These are phyloP conservation scores for Ficedula albicollis DNA, from an alignment of 2,797 vertebrate species.

Conservation along the genomic window DNA sequence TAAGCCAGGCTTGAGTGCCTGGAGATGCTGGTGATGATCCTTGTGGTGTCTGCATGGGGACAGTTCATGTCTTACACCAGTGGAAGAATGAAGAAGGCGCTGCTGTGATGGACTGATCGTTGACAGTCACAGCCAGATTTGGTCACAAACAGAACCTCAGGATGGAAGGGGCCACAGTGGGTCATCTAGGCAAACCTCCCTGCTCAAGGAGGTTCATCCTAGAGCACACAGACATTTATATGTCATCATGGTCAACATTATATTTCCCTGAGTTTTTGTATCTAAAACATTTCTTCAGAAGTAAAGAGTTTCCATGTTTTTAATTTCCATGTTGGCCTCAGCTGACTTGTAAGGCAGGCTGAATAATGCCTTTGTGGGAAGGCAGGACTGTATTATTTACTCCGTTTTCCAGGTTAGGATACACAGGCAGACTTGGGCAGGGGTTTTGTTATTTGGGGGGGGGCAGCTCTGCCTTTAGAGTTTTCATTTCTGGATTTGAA, in stretches of 20 bases:
- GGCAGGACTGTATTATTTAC: neutral
- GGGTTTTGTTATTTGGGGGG: neutral
- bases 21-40: neutral
- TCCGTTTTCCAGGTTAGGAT: neutral
- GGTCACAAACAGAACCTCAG: neutral
- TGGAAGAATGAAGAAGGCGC: neutral
- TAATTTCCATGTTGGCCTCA: neutral
- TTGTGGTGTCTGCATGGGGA: accelerated
- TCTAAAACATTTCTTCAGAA: neutral
- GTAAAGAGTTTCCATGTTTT: neutral
- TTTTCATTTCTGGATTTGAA: neutral
- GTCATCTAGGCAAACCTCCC: neutral
- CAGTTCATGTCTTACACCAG: accelerated
- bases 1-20: neutral
- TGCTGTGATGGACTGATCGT: too few species aligned
- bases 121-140: neutral
- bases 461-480: neutral
- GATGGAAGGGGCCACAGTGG: neutral
- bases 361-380: neutral
- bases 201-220: neutral
- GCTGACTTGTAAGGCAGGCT: neutral
- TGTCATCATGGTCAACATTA: accelerated
- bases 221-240: neutral
- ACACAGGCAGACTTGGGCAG: neutral
- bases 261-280: neutral